Evolutionary conservation across 2,797 vertebrate genomes (phyloP).

Genomic region (Hephaestus fuliginosus): DNA sequence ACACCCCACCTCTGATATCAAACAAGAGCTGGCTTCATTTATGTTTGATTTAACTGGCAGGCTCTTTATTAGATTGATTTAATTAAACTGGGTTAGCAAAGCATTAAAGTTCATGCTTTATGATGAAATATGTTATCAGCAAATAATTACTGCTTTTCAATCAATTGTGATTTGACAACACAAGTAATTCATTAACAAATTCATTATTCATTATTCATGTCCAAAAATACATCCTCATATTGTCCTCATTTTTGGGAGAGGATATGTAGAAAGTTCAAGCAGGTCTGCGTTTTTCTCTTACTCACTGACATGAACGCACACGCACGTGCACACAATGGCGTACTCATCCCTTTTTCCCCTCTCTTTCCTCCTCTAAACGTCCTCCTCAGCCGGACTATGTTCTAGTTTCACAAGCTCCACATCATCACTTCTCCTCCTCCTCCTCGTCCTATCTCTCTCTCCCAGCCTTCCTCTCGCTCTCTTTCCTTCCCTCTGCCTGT

Average conservation of each 20-base stretch:
- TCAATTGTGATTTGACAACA: not conserved
- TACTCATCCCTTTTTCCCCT: conserved; percentile 12
- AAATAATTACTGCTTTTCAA: conserved; percentile 4
- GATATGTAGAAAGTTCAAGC: not conserved
- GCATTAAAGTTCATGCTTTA: not conserved
- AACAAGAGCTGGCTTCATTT: not conserved
- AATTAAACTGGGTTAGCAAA: not conserved
- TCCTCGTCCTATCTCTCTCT: conserved; percentile 20
- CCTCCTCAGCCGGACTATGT: conserved; percentile 31
- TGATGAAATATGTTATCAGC: not conserved
- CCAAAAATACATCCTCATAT: not conserved
- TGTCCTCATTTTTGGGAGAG: not conserved
- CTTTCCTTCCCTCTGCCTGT: conserved; percentile 54
- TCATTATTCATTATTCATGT: not conserved
- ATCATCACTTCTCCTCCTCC: conserved; percentile 73
- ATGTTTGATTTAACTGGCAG: not conserved
- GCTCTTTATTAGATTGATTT: not conserved
- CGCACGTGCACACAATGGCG: not conserved
- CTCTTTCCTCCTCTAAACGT: conserved; percentile 21
- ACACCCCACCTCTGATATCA: not conserved
- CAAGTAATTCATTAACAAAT: conserved; percentile 1
- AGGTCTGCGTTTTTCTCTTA: not conserved
- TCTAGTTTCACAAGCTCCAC: conserved; percentile 69
- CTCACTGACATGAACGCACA: conserved; percentile 2
- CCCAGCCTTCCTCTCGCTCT: not conserved